A percentile compares a stretch with the other conserved stretches of the same genome.
Conservation (phyloP, 35 echinoderm and acorn worm genomes). For the Chiridota heheva region DNA sequence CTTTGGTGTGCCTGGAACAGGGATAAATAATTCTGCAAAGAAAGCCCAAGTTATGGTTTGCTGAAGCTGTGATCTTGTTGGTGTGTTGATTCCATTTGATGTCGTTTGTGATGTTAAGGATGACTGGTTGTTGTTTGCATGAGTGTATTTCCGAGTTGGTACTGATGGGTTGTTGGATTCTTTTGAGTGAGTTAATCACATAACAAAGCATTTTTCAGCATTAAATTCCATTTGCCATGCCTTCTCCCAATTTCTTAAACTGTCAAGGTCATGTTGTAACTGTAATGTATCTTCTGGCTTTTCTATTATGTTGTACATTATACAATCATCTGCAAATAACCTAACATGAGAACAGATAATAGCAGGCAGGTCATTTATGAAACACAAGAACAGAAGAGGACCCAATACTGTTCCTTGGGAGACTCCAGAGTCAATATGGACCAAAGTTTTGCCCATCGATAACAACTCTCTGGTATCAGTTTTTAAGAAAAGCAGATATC, state of each 20-base stretch:
- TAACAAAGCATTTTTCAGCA: constrained; percentile 31
- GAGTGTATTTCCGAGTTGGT: background rate
- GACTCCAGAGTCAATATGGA: constrained; percentile 45
- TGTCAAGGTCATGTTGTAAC: background rate
- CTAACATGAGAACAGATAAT: constrained; percentile 37
- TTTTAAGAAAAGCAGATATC: constrained; percentile 39
- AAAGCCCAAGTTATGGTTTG: background rate
- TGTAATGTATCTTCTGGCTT: background rate
- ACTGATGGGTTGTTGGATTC: background rate
- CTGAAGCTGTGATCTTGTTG: background rate
- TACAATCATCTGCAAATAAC: constrained; percentile 78
- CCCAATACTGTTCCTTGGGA: constrained; percentile 71
- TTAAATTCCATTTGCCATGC: background rate
- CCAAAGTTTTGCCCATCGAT: constrained; percentile 40
- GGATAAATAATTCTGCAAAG: background rate
- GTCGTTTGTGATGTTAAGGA: background rate
- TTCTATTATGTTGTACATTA: constrained; percentile 55
- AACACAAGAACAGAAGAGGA: constrained; percentile 53
- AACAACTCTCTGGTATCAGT: constrained; percentile 45
- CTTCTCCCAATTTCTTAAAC: background rate
- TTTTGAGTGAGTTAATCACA: constrained; percentile 23
- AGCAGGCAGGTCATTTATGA: constrained; percentile 52
- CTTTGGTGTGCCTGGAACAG: no score
- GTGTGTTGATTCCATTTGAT: background rate
- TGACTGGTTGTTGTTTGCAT: background rate